Evolutionary conservation across 2,113 vertebrate genomes (phyloP).

Genomic region (Asarcornis scutulata): DNA sequence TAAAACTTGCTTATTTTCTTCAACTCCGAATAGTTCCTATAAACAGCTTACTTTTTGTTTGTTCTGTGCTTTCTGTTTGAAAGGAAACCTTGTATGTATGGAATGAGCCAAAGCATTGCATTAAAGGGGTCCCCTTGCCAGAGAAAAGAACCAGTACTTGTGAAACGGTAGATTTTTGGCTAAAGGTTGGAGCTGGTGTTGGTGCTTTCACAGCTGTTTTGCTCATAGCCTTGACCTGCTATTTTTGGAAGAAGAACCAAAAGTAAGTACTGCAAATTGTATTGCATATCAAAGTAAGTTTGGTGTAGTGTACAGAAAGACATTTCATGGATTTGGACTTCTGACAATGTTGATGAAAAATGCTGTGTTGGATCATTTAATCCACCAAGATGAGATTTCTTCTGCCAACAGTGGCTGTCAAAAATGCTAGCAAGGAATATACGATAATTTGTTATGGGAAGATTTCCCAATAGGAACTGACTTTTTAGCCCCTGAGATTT

Average conservation of each 20-base stretch:
- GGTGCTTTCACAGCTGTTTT: conserved; percentile 88
- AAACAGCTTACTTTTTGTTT: background rate
- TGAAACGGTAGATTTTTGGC: conserved; percentile 91
- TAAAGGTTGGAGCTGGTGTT: conserved; percentile 87
- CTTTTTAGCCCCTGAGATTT: background rate
- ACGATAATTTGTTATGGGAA: background rate
- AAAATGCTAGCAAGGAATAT: background rate
- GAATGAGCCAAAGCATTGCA: conserved; percentile 92
- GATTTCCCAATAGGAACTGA: background rate
- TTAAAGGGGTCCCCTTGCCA: conserved; percentile 88
- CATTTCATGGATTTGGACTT: background rate
- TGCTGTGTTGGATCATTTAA: background rate
- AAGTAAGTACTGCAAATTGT: conserved; percentile 79
- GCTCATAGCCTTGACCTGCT: conserved; percentile 92
- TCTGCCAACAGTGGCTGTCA: background rate
- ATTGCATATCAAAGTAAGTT: background rate
- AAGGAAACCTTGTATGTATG: conserved; percentile 94
- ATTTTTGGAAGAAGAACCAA: conserved; percentile 99
- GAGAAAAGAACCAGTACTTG: conserved; percentile 86
- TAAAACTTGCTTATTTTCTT: background rate
- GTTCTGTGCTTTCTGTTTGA: background rate
- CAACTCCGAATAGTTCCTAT: background rate
- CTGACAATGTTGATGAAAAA: background rate
- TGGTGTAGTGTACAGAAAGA: background rate
- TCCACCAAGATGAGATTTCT: background rate